Evolutionary conservation across 2,113 vertebrate species (phyloP).

Genomic region (Pygoscelis adeliae): DNA sequence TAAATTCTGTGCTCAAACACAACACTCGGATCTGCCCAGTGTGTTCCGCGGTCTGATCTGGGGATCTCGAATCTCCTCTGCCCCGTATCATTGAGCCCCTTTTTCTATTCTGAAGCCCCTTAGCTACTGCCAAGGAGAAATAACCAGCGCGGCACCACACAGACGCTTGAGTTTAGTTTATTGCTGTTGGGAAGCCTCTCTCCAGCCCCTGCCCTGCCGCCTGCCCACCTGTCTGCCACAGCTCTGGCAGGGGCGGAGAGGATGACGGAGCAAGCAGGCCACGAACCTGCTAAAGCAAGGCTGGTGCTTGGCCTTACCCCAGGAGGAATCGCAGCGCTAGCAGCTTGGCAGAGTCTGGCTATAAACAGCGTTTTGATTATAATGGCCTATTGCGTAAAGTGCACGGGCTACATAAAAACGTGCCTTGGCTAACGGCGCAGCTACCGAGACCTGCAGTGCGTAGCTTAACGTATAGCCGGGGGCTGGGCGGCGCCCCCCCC

Average conservation of each 20-base stretch:
- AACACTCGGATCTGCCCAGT: rapidly evolving
- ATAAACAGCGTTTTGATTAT: not conserved
- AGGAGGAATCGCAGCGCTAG: rapidly evolving
- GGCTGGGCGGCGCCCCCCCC: not conserved
- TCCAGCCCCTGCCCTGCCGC: not conserved
- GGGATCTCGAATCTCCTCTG: not conserved
- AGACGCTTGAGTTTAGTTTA: not conserved
- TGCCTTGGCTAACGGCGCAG: rapidly evolving
- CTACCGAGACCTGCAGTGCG: rapidly evolving
- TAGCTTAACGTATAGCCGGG: not conserved
- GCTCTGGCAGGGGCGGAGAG: not conserved
- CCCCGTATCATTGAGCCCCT: not conserved
- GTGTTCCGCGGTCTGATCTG: not conserved
- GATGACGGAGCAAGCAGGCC: not conserved
- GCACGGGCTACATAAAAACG: not conserved
- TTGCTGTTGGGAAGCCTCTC: not conserved
- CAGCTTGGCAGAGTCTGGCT: not conserved
- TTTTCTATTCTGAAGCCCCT: not conserved
- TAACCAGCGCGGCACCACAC: not conserved
- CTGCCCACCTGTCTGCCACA: rapidly evolving
- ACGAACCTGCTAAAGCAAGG: not conserved
- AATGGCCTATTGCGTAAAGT: not conserved
- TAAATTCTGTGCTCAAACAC: not conserved
- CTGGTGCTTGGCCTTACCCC: not conserved
- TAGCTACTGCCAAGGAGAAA: not conserved